Conservation (phyloP, 2,113 vertebrate species). For the Gobius niger region DNA sequence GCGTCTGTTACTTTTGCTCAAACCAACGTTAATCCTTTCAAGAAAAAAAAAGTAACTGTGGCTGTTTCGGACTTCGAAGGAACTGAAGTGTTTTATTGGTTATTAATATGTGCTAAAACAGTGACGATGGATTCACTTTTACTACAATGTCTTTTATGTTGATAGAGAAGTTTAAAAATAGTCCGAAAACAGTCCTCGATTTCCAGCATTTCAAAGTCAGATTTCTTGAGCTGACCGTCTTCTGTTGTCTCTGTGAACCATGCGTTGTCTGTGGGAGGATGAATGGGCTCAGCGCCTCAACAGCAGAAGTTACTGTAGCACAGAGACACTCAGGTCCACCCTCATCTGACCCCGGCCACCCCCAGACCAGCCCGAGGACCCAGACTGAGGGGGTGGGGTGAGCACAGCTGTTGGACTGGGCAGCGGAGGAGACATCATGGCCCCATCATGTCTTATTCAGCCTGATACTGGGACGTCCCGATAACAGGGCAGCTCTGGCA, state of each 20-base stretch:
- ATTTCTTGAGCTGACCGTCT: slow-evolving; percentile 25
- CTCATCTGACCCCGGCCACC: slow-evolving; percentile 43
- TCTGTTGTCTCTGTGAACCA: slow-evolving; percentile 24
- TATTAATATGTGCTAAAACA: too few relatives aligned
- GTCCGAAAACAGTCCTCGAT: not conserved
- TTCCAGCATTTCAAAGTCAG: slow-evolving; percentile 15
- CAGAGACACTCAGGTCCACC: slow-evolving; percentile 41
- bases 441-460: slow-evolving; percentile 23
- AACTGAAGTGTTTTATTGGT: too few relatives aligned
- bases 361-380: slow-evolving; percentile 11
- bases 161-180: not conserved
- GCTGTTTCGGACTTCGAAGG: too few relatives aligned
- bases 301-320: slow-evolving; percentile 60
- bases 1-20: not conserved
- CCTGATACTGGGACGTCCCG: slow-evolving; percentile 22
- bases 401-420: slow-evolving; percentile 58
- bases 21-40: not conserved
- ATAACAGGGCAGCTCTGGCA: not conserved
- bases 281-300: slow-evolving; percentile 39
- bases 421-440: slow-evolving; percentile 30
- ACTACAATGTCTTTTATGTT: not conserved
- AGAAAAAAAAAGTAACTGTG: too few relatives aligned
- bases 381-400: slow-evolving; percentile 43
- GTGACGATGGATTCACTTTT: too few relatives aligned
- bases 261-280: slow-evolving; percentile 47